Evolutionary conservation across 2,797 vertebrate genomes (phyloP).

Genomic region (Alectoris magna): DNA sequence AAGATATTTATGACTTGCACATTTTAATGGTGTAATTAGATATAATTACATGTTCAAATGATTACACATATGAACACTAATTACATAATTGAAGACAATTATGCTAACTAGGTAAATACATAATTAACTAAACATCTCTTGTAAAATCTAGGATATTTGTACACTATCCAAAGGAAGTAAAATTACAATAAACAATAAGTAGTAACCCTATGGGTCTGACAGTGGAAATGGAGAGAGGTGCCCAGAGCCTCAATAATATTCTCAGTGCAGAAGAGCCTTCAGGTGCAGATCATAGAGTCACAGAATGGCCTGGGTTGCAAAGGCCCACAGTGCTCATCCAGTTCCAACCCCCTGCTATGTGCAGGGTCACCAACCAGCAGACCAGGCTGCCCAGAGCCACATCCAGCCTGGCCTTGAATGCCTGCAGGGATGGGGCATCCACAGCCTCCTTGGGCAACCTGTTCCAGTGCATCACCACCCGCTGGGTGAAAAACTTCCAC

Average conservation of each 20-base stretch:
- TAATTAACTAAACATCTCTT: conserved; percentile 51
- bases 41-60: conserved; percentile 74
- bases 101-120: conserved; percentile 69
- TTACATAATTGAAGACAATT: conserved; percentile 71
- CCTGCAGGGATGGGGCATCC: too few relatives aligned
- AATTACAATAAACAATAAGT: background rate
- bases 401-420: too few relatives aligned
- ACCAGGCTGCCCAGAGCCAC: too few relatives aligned
- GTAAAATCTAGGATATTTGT: conserved; percentile 52
- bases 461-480: too few relatives aligned
- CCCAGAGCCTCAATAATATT: background rate
- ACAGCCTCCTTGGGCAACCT: too few relatives aligned
- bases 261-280: fast-evolving
- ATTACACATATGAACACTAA: conserved; percentile 75
- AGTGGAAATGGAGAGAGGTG: too few relatives aligned
- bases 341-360: too few relatives aligned
- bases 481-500: too few relatives aligned
- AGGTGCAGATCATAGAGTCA: background rate
- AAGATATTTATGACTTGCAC: conserved; percentile 69
- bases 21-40: conserved; percentile 68
- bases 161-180: background rate
- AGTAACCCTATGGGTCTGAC: background rate
- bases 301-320: too few relatives aligned
- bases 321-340: too few relatives aligned
- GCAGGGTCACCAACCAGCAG: too few relatives aligned